A percentile compares a stretch with the other conserved stretches of the same genome.
phyloP scores from a whole-genome alignment of 2,888 invertebrate species.

The Andrena minutula region DNA sequence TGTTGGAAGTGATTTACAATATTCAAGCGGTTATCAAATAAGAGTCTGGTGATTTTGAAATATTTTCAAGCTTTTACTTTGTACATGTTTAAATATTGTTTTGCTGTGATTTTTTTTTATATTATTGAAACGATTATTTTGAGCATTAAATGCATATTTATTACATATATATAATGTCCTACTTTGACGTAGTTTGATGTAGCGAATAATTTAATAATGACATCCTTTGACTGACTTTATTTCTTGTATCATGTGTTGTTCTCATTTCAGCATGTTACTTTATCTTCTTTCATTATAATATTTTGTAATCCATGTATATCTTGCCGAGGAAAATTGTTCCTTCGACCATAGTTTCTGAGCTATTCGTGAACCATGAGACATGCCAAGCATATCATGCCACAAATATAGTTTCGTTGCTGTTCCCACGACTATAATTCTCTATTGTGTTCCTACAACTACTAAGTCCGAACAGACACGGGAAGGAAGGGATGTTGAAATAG shows the following conservation, averaged over 20 bases:
- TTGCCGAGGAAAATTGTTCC: not conserved
- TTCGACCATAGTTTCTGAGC: slow-evolving; percentile 8
- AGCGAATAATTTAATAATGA: not conserved
- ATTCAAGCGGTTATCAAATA: no score
- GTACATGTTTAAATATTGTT: not conserved
- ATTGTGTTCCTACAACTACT: slow-evolving; percentile 65
- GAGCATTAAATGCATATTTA: not conserved
- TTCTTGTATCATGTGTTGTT: slow-evolving; percentile 19
- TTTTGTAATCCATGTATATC: not conserved
- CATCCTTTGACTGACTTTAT: not conserved
- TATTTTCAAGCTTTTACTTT: not conserved
- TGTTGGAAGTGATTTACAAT: not conserved
- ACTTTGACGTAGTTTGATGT: not conserved
- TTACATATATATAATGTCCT: slow-evolving; percentile 9
- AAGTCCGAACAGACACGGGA: slow-evolving; percentile 81
- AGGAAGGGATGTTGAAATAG: slow-evolving; percentile 86
- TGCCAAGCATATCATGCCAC: slow-evolving; percentile 1
- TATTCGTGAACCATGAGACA: slow-evolving; percentile 11
- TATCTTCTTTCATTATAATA: slow-evolving; percentile 6
- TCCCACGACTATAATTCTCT: slow-evolving; percentile 62
- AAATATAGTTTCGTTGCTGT: slow-evolving; percentile 74
- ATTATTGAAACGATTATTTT: not conserved
- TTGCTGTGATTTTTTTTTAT: not conserved
- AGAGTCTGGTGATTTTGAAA: not conserved
- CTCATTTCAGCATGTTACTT: slow-evolving; percentile 46